Evolutionary conservation across 2,888 invertebrate species (phyloP).

Genomic region (Boloria euphrosyne): DNA sequence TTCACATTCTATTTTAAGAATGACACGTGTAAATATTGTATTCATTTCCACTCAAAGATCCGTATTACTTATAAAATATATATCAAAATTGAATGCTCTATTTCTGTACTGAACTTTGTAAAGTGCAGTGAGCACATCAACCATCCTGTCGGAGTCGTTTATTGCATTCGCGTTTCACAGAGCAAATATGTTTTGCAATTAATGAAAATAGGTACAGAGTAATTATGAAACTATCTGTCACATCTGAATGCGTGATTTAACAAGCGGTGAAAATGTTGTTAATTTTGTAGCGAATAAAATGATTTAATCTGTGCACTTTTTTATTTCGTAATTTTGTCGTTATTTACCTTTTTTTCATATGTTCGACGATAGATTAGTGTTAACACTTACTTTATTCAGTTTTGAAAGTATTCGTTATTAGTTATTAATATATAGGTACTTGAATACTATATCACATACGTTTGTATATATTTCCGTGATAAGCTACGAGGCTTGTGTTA

Average conservation of each 20-base stretch:
- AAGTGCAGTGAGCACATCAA: background rate
- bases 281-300: background rate
- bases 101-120: background rate
- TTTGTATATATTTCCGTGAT: no score
- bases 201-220: constrained; percentile 22
- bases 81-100: background rate
- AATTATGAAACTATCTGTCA: constrained; percentile 27
- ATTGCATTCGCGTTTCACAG: constrained; percentile 14
- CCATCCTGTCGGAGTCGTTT: constrained; percentile 1
- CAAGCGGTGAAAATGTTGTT: background rate
- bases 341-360: no score
- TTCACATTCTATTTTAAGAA: background rate
- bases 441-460: no score
- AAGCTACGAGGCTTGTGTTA: no score
- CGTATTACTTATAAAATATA: background rate
- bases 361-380: no score
- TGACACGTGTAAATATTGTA: background rate
- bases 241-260: constrained; percentile 16
- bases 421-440: no score
- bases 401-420: no score
- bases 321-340: no score
- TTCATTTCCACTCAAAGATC: background rate
- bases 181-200: constrained; percentile 28
- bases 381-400: no score
- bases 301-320: background rate